These are phyloP conservation scores for Notechis scutatus DNA, from an alignment of 2,113 vertebrate species.

Conservation along the genomic window DNA sequence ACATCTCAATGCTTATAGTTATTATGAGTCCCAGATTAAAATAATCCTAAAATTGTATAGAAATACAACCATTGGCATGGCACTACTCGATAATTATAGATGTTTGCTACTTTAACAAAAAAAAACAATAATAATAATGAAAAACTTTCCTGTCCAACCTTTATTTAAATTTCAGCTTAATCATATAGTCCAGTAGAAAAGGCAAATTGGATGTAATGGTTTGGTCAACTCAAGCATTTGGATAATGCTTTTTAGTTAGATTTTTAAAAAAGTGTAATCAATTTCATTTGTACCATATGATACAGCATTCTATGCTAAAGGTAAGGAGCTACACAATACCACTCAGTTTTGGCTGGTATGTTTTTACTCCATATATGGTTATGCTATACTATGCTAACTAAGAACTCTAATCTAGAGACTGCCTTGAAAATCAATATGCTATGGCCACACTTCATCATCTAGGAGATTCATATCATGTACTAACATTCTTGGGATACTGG, in stretches of 20 bases:
- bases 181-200: slow-evolving; percentile 42
- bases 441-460: background rate
- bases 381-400: background rate
- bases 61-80: background rate
- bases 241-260: background rate
- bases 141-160: slow-evolving; percentile 30
- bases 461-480: background rate
- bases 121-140: slow-evolving; percentile 20
- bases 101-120: background rate
- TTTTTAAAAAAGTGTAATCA: background rate
- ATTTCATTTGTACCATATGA: background rate
- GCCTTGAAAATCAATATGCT: background rate
- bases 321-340: background rate
- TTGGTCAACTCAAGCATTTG: background rate
- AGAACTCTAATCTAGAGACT: background rate
- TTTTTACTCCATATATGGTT: background rate
- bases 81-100: background rate
- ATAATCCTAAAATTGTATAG: background rate
- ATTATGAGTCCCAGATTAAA: background rate
- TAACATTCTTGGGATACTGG: background rate
- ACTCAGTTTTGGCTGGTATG: background rate
- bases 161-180: slow-evolving; percentile 27
- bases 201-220: slow-evolving; percentile 45
- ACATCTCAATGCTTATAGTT: background rate
- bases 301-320: background rate